A percentile compares a stretch with the other conserved stretches of the same genome.
Evolutionary conservation across 2,888 invertebrate species (phyloP).

Genomic region (Macaria liturata): DNA sequence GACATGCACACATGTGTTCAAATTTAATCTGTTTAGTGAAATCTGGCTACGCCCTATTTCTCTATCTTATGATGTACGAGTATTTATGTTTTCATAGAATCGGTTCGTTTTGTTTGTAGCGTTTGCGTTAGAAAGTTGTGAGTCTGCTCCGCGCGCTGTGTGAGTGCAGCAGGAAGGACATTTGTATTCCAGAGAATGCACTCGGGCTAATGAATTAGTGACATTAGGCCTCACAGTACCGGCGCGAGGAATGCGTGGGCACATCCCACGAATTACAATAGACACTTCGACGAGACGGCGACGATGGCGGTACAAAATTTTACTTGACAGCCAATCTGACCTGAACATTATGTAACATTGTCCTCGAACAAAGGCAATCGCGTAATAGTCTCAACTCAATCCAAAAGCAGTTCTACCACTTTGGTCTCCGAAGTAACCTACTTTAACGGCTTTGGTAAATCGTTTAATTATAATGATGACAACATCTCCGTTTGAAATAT

Average conservation of each 20-base stretch:
- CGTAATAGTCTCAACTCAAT: constrained; percentile 38
- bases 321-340: constrained; percentile 21
- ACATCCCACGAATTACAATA: constrained; percentile 52
- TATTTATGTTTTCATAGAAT: constrained; percentile 31
- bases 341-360: constrained; percentile 28
- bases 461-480: constrained; percentile 16
- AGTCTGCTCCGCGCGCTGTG: constrained; percentile 19
- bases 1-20: constrained; percentile 45
- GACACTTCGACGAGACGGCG: constrained; percentile 40
- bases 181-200: constrained; percentile 68
- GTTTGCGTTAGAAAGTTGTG: constrained; percentile 54
- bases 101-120: constrained; percentile 17
- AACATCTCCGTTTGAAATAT: constrained; percentile 9
- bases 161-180: constrained; percentile 48
- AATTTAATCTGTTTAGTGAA: constrained; percentile 51
- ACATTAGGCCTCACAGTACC: constrained; percentile 54
- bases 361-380: constrained; percentile 35
- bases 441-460: constrained; percentile 17
- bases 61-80: constrained; percentile 20
- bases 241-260: constrained; percentile 57
- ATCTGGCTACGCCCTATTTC: constrained; percentile 41
- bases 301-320: constrained; percentile 21
- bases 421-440: constrained; percentile 19
- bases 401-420: constrained; percentile 32
- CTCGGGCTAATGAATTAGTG: constrained; percentile 64